A percentile compares a stretch with the other conserved stretches of the same genome.
Conservation (phyloP, 2,888 invertebrate genomes). For the Lissonota sp. region DNA sequence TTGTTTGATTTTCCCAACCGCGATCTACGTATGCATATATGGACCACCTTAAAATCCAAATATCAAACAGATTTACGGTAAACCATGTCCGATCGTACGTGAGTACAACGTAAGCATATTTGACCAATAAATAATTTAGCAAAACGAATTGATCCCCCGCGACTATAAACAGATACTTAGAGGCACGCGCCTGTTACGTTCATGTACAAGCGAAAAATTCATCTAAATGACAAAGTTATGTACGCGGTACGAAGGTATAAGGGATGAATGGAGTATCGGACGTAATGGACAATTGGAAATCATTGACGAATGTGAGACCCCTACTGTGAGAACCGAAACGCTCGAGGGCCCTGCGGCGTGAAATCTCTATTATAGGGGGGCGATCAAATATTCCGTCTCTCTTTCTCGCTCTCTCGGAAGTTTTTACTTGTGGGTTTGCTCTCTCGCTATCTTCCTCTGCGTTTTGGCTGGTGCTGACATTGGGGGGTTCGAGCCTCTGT, state of each 20-base stretch:
- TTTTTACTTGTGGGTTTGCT: conserved; percentile 10
- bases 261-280: conserved; percentile 16
- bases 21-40: conserved; percentile 24
- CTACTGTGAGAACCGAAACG: conserved; percentile 83
- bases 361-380: conserved; percentile 83
- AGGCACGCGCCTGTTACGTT: conserved; percentile 78
- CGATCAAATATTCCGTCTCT: conserved; percentile 3
- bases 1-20: conserved; percentile 81
- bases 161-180: conserved; percentile 84
- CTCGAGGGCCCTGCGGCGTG: conserved; percentile 81
- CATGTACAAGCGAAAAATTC: not conserved
- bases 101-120: conserved; percentile 79
- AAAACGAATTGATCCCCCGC: conserved; percentile 83
- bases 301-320: conserved; percentile 72
- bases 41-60: conserved; percentile 64
- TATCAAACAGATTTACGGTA: conserved; percentile 78
- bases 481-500: conserved; percentile 67
- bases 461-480: conserved; percentile 73
- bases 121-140: conserved; percentile 84
- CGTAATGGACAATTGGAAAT: conserved; percentile 71
- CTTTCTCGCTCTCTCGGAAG: conserved; percentile 43
- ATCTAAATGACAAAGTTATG: conserved; percentile 40
- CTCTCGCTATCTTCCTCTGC: conserved; percentile 6
- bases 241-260: not conserved
- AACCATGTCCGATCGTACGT: conserved; percentile 74